Evolutionary conservation across 1,140 invertebrate species (phyloP), one percentile per base, ranked within the genome.

Genomic region (Euwallacea fornicatus): DNA sequence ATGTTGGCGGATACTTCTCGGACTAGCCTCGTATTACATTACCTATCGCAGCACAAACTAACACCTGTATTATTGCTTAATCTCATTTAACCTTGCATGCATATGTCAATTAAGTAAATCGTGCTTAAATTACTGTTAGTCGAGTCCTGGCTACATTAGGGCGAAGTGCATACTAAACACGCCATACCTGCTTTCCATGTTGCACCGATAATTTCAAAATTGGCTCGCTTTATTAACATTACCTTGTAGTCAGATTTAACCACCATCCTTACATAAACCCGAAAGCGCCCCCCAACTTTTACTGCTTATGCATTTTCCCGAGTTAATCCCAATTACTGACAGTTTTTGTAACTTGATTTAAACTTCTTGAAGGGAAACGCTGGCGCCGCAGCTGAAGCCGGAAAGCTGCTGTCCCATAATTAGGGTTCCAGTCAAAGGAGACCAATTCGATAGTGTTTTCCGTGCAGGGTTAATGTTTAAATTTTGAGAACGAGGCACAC

Each of bases 141-240:
- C 13, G 13, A 6, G 46, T 50, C 46, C 13, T 50, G 46, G 46
- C 46, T 50, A 50, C 46, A 50, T 50, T 50, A 50, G 9, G 46
- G 46, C 46, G 46, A 50, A 50, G 46, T 50, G 46, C 46, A 50
- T 50, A 50, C 46, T 50, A 50, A 50, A 50, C 46, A 50, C 46
- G 46, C 46, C 7, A 50, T 50, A 50, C 13, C 21, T 2, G 46
- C 46, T 50, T 13, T 50, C 46, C 9, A 13, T 50, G 46, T 50
- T 50, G 9, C 46, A 11, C 46, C 46, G 46, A 50, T 50, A 11
- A 50, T 50, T 50, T 6, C 2, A 13, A 50, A 50, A 50, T 50
- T 50, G 46, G 46, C 13, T 50, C 46, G 46, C 46, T 50, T 50
- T 50, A 50, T 50, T 50, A 50, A 50, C 9, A 10, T 50, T 10